Percentiles rank a stretch among this genome's conserved stretches.
Conservation (phyloP, 2,888 invertebrate genomes). For the Harpalus rubripes region DNA sequence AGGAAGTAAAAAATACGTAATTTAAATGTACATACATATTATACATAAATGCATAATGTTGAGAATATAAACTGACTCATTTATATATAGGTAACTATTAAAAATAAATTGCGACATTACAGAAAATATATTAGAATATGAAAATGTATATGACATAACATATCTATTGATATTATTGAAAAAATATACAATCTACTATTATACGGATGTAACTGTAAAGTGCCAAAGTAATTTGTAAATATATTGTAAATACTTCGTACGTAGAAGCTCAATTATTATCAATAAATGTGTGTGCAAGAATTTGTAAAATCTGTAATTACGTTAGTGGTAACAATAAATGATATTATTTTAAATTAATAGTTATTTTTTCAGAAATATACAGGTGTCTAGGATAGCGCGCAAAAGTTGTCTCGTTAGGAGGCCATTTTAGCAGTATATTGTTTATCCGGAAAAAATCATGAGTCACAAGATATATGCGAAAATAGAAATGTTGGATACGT, state of each 20-base stretch:
- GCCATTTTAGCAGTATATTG: too few species aligned
- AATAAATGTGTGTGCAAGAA: slow-evolving; percentile 59
- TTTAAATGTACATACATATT: not conserved
- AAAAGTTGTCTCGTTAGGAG: too few species aligned
- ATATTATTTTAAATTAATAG: slow-evolving; percentile 54
- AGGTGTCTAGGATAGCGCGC: too few species aligned
- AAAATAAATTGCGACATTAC: not conserved
- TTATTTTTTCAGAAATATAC: too few species aligned
- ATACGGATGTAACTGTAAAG: slow-evolving; percentile 34
- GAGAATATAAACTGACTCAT: not conserved
- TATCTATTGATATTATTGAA: slow-evolving; percentile 30
- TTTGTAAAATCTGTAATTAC: slow-evolving; percentile 63
- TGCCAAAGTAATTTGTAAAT: slow-evolving; percentile 62
- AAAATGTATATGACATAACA: slow-evolving; percentile 37
- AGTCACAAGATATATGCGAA: too few species aligned
- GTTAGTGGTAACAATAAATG: slow-evolving; percentile 56
- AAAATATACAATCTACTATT: not conserved
- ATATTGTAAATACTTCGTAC: slow-evolving; percentile 57
- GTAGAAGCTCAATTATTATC: slow-evolving; percentile 61
- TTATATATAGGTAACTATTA: too few species aligned
- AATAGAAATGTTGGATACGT: too few species aligned
- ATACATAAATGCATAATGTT: not conserved
- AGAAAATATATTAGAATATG: slow-evolving; percentile 4
- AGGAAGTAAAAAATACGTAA: too few species aligned
- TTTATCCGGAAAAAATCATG: too few species aligned